Base-by-base conservation (phyloP, 2,888 invertebrate genomes). In the Neoitamus cyanurus region DNA sequence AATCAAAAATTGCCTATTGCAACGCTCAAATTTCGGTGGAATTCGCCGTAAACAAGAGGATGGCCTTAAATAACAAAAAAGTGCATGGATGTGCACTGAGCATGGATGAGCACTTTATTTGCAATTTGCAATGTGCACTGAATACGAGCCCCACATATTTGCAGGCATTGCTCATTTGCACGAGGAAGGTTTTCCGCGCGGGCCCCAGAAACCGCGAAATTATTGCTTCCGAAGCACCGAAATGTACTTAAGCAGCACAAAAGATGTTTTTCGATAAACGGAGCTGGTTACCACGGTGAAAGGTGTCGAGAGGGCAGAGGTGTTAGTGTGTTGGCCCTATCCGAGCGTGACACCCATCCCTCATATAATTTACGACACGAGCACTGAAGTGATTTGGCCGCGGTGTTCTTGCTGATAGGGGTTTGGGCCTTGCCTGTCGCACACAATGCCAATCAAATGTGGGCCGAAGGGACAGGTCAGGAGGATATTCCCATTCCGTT, bases 241-340 rank as follows among this genome's bases (percentile, higher is more conserved):
- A 73, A 73, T 73, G 34, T 73, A 73, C 73, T 73, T 73, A 73
- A 73, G 73, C 73, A 73, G 73, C 73, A 34, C 31, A 73, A 73
- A 73, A 20, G 36, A 34, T 34, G 36, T 34, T 36, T 73, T 58
- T 58, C 58, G 15, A 15, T 25, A 20, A 58, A 58, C 58, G 6
- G 20, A 5, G n/a, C 13, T 42, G n/a, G 42, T 42, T 42, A 3
- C 42, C 15, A 42, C 20, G 58, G 58, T 25, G 58, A 25, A 73
- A 73, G 31, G 20, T 7, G 36, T 3, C 15, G 30, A 9, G 9
- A 9, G 20, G 9, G 9, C 15, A 15, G 20, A 73, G 36, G 73
- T 73, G 37, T 36, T 72, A 6, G 9, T 20, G 68, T 34, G 68
- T 25, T 68, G 20, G 73, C 73, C 73, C 31, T 31, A 36, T n/a